Conservation (phyloP, 1,140 invertebrate genomes). For the Gonioctena quinquepunctata region DNA sequence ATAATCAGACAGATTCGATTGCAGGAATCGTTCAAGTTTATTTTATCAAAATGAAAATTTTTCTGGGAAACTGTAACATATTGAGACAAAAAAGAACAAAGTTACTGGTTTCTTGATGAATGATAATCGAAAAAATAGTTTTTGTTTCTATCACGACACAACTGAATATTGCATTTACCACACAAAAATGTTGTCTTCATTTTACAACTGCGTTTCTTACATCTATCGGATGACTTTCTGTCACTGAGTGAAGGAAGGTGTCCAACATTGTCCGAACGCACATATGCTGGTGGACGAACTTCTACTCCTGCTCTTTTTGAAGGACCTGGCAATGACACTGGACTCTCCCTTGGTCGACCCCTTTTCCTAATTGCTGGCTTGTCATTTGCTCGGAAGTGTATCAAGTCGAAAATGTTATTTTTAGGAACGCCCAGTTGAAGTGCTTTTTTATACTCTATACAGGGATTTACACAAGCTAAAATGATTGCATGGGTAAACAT, state of each 20-base stretch:
- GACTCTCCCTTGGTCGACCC: neutral
- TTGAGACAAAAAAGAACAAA: too few species aligned
- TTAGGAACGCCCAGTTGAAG: neutral
- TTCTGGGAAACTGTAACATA: too few species aligned
- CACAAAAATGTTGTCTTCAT: neutral
- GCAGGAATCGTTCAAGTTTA: too few species aligned
- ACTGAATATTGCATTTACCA: neutral
- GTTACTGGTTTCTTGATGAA: too few species aligned
- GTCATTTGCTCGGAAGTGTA: neutral
- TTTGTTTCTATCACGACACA: neutral
- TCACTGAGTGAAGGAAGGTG: neutral
- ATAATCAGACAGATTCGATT: too few species aligned
- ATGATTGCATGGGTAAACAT: constrained; percentile 47
- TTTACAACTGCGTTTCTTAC: neutral
- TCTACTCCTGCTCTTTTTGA: neutral
- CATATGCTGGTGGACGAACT: neutral
- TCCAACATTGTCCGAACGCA: neutral
- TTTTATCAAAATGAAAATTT: too few species aligned
- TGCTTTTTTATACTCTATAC: constrained; percentile 43
- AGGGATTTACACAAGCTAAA: constrained; percentile 38
- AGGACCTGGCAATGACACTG: neutral
- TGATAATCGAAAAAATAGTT: neutral
- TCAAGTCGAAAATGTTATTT: neutral
- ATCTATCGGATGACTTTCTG: neutral
- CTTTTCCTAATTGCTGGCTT: neutral